Evolutionary conservation across 92 coral and sea anemone species (phyloP), one percentile per base, ranked within the genome.

Genomic region (Parazoanthus atlanticus): DNA sequence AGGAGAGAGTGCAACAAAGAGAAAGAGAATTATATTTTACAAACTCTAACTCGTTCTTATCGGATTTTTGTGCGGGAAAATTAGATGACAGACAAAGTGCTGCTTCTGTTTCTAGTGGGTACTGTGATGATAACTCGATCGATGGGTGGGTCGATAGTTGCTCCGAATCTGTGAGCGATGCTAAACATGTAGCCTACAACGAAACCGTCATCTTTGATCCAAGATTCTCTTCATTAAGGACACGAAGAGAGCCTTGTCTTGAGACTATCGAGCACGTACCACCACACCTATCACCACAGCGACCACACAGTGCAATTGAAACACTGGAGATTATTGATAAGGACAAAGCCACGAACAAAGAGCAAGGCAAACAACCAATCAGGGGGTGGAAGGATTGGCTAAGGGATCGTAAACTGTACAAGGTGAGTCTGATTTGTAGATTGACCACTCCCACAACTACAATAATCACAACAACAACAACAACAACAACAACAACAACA

Each of bases 321-420:
- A 11, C 38, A 21, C 25, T 82, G 25, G 86, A 65, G 26, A 90
- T 91, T 34, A 78, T 69, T 41, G 93, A 83, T 26, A 79, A 88
- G 65, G 71, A 33, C 61, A 41, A 83, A 31, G 26, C 26, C 21
- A 32, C 17, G 31, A 52, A 71, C 41, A 26, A 65, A 34, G 34
- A 81, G 23, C 80, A 25, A 23, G 11, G 34, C 26, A 81, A 28
- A 21, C 38, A 54, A 54, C 25, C 73, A 19, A 88, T 75, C 32
- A 70, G 43, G 23, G 29, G 77, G 25, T 95, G 98, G 98, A 88
- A 36, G 52, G 88, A 90, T 21, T 89, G 96, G 90, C 89, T 95
- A 58, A 92, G 85, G 38, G 93, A 80, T 74, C 96, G 94, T 52
- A 91, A 81, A 88, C 85, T 92, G 61, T 95, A 95, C 81, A 93